These are phyloP conservation scores for Malurus splendens DNA, from an alignment of 2,797 vertebrate genomes.

Conservation along the genomic window DNA sequence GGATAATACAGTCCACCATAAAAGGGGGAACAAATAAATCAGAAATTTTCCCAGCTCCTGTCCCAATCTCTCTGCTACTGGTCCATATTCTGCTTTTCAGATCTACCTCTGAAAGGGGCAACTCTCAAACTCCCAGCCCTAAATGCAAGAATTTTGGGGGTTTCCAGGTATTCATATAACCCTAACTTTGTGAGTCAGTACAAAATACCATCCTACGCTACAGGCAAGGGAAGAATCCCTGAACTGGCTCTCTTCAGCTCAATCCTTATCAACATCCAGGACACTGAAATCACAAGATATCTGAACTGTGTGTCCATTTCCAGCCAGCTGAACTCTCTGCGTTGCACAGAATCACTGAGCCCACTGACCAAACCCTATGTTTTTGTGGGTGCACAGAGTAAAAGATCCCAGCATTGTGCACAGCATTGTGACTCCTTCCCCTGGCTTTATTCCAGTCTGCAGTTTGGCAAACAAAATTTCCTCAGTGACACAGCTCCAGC, in stretches of 20 bases:
- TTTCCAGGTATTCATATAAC: background rate
- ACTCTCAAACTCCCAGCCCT: background rate
- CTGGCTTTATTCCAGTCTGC: background rate
- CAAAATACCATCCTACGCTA: background rate
- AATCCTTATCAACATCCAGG: background rate
- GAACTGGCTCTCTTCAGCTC: background rate
- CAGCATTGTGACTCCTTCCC: background rate
- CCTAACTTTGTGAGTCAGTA: background rate
- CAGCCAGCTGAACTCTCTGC: background rate
- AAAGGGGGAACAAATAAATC: background rate
- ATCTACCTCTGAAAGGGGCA: background rate
- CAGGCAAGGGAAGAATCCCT: background rate
- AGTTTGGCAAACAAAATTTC: background rate
- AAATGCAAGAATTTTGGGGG: background rate
- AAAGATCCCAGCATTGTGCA: background rate
- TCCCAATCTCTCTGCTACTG: background rate
- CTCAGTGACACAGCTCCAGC: background rate
- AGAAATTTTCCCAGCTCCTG: background rate
- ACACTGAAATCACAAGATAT: accelerated
- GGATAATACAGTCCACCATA: background rate
- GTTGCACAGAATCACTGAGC: background rate
- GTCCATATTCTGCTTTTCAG: background rate
- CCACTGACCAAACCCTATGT: background rate
- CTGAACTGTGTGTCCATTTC: too few species aligned
- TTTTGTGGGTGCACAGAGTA: background rate